Evolutionary conservation across 1,140 invertebrate genomes (phyloP).

Genomic region (Microplitis mediator): DNA sequence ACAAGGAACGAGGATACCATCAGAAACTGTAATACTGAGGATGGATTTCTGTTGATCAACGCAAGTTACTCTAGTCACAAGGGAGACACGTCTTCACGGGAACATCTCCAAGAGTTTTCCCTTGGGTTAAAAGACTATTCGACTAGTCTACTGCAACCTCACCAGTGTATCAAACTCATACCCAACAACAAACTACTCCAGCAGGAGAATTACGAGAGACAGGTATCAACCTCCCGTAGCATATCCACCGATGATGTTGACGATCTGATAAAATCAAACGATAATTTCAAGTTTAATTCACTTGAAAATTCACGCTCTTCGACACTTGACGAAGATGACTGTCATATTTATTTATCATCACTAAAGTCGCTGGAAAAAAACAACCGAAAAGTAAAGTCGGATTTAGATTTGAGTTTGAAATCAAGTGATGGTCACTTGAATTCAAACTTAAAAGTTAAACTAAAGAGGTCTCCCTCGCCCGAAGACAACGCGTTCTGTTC

Average conservation of each 20-base stretch:
- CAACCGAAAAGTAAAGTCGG: no score
- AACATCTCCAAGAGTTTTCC: neutral
- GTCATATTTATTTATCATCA: neutral
- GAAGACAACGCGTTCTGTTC: slow-evolving; percentile 35
- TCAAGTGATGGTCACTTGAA: no score
- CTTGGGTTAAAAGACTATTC: slow-evolving; percentile 1
- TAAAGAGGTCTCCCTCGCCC: slow-evolving; percentile 49
- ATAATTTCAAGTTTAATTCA: slow-evolving; percentile 27
- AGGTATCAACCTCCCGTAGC: slow-evolving; percentile 38
- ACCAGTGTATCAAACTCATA: neutral
- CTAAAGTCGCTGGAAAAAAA: no score
- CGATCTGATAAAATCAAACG: slow-evolving; percentile 42
- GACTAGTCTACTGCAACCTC: neutral
- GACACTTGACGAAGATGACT: neutral
- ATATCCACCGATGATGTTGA: slow-evolving; percentile 47
- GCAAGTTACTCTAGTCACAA: neutral
- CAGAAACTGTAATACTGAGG: neutral
- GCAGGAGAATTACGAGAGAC: slow-evolving; percentile 3
- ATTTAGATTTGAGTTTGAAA: no score
- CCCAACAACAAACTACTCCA: neutral
- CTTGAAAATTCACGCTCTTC: no score
- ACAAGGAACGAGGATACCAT: neutral
- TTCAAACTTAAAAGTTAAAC: slow-evolving; percentile 26
- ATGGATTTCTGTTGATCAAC: slow-evolving; percentile 1
- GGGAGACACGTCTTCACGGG: neutral